Conservation (phyloP, 2,113 vertebrate species). For the Pelecanus crispus region DNA sequence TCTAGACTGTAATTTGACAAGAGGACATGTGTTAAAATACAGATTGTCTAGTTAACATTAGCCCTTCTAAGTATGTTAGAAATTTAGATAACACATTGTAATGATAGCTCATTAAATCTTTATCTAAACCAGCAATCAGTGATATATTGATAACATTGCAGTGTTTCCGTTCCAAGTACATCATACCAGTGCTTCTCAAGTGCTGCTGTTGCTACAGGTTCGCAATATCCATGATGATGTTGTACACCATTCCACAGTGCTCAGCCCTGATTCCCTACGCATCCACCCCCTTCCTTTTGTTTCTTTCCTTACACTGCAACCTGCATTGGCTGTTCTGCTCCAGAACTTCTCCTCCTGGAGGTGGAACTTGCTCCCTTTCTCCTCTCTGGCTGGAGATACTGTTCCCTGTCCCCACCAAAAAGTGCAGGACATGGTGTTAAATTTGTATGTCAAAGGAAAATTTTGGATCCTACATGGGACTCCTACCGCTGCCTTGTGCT, state of each 20-base stretch:
- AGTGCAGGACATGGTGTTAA: background rate
- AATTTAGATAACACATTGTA: background rate
- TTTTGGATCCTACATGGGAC: background rate
- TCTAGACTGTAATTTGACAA: background rate
- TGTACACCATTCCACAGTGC: background rate
- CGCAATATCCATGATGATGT: accelerated
- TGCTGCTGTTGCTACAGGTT: background rate
- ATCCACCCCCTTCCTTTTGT: background rate
- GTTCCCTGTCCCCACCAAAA: background rate
- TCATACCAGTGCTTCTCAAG: background rate
- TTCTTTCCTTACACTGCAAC: background rate
- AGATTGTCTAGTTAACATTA: background rate
- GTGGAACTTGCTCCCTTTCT: background rate
- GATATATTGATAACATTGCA: background rate
- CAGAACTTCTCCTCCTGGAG: background rate
- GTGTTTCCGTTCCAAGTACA: background rate
- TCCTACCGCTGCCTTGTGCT: background rate
- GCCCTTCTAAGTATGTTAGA: background rate
- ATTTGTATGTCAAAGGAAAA: background rate
- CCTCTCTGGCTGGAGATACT: background rate
- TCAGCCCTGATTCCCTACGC: background rate
- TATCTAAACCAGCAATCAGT: background rate
- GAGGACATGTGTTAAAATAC: background rate
- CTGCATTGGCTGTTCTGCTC: background rate
- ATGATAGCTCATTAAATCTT: background rate